Percentiles rank a stretch among this genome's conserved stretches.
Conservation (phyloP, 2,797 vertebrate genomes). For the Esox masquinongy region DNA sequence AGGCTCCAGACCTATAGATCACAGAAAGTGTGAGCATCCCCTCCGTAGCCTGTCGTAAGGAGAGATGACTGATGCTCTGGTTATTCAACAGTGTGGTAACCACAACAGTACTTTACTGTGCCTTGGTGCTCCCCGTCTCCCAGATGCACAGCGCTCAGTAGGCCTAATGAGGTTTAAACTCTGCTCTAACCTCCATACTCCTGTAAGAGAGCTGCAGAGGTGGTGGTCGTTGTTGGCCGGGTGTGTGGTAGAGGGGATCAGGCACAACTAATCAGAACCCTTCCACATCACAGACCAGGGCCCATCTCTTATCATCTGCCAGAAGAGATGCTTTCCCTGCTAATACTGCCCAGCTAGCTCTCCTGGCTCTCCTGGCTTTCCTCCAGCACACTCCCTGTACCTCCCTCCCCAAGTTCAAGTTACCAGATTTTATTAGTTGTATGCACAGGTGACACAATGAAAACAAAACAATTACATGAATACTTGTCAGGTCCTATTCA, state of each 20-base stretch:
- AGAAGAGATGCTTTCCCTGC: constrained; percentile 69
- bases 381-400: background rate
- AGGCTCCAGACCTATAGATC: background rate
- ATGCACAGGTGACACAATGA: no score
- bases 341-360: constrained; percentile 68
- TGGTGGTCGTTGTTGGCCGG: constrained; percentile 34
- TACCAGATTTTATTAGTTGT: no score
- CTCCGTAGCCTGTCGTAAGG: no score
- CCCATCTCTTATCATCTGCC: constrained; percentile 68
- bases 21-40: no score
- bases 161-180: background rate
- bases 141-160: background rate
- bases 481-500: no score
- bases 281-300: constrained; percentile 73
- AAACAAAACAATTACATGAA: no score
- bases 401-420: no score
- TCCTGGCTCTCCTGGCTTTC: constrained; percentile 13
- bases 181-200: background rate
- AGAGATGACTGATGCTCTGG: no score
- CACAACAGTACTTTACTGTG: no score
- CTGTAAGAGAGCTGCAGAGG: constrained; percentile 9
- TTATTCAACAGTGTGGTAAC: no score
- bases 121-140: background rate
- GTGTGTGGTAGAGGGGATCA: constrained; percentile 57
- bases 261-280: constrained; percentile 73